A percentile compares a stretch with the other conserved stretches of the same genome.
phyloP scores from a whole-genome alignment of 2,797 vertebrate species.

The Diceros bicornis region DNA sequence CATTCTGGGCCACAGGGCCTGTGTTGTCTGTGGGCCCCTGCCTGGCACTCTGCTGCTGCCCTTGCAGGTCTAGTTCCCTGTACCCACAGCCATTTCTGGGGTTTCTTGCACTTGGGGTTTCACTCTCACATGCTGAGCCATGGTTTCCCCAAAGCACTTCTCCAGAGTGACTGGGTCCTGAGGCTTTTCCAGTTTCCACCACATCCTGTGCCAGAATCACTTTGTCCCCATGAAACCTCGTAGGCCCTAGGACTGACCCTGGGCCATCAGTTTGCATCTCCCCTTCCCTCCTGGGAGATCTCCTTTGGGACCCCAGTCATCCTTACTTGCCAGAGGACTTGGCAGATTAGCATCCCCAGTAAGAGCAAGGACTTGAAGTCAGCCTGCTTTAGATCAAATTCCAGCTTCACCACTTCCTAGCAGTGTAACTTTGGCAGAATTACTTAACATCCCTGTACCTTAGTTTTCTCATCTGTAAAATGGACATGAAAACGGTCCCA shows the following conservation, averaged over 20 bases:
- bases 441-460: slow-evolving; percentile 64
- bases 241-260: neutral
- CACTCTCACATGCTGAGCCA: neutral
- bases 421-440: neutral
- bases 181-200: neutral
- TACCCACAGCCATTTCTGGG: neutral
- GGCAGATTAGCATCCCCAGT: neutral
- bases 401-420: slow-evolving; percentile 20
- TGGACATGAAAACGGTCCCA: neutral
- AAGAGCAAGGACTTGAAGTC: neutral
- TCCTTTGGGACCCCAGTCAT: neutral
- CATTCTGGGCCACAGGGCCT: neutral
- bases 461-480: slow-evolving; percentile 50
- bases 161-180: neutral
- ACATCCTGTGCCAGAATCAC: neutral
- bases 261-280: neutral
- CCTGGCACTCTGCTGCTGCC: neutral
- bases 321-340: neutral
- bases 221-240: neutral
- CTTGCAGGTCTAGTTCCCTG: neutral
- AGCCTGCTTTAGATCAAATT: neutral
- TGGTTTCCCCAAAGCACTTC: neutral
- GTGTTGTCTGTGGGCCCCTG: neutral
- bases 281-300: neutral
- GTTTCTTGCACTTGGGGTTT: neutral